Percentiles rank a stretch among this genome's conserved stretches.
phyloP scores from a whole-genome alignment of 2,113 vertebrate species.

The Hippoglossus stenolepis region DNA sequence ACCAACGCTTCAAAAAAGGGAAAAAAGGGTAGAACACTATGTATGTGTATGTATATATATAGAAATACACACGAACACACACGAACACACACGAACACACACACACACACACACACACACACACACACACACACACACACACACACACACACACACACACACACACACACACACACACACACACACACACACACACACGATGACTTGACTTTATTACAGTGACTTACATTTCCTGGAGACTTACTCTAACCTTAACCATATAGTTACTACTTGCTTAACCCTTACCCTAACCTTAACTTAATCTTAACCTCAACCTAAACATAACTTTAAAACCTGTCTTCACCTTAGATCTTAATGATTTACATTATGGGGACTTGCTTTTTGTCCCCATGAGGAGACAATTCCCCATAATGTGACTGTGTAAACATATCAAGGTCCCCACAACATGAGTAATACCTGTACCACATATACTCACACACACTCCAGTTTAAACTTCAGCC shows the following conservation, averaged over 20 bases:
- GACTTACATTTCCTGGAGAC: background rate
- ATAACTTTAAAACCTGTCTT: too few species aligned
- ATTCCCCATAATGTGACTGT: background rate
- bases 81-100: background rate
- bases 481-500: background rate
- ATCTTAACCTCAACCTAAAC: too few species aligned
- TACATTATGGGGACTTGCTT: background rate
- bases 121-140: background rate
- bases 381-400: background rate
- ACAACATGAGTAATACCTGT: background rate
- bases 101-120: background rate
- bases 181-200: background rate
- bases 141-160: background rate
- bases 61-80: background rate
- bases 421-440: background rate
- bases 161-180: background rate
- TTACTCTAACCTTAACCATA: too few species aligned
- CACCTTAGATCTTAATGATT: too few species aligned
- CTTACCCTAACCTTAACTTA: too few species aligned
- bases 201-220: background rate
- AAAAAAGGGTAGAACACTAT: constrained; percentile 28
- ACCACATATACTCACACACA: background rate
- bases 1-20: constrained; percentile 51
- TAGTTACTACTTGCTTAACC: too few species aligned
- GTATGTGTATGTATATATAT: background rate